A percentile compares a stretch with the other conserved stretches of the same genome.
These are phyloP conservation scores for Natator depressus DNA, from an alignment of 2,113 vertebrate species.

Conservation along the genomic window DNA sequence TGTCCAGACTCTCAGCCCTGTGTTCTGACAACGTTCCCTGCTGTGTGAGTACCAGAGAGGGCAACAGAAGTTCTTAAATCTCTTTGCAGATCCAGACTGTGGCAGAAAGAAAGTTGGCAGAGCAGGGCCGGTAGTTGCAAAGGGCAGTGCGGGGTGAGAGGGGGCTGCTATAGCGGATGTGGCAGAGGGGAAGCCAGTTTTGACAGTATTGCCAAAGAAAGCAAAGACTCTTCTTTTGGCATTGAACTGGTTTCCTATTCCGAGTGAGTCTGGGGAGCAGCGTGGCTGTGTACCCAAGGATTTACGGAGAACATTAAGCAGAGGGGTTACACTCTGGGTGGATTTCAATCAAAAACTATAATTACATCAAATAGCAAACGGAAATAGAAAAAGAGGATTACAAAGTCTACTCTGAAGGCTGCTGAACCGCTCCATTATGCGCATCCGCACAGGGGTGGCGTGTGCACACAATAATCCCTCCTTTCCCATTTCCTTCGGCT, in stretches of 20 bases:
- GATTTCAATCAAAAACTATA: slow-evolving; percentile 79
- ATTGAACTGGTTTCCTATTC: slow-evolving; percentile 64
- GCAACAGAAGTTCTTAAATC: neutral
- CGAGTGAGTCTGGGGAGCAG: slow-evolving; percentile 38
- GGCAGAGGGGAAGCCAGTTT: slow-evolving; percentile 32
- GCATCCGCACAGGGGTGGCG: slow-evolving; percentile 52
- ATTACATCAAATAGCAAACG: slow-evolving; percentile 78
- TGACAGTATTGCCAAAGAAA: slow-evolving; percentile 41
- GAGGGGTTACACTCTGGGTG: slow-evolving; percentile 62
- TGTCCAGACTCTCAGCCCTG: neutral
- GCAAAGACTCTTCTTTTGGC: slow-evolving; percentile 54
- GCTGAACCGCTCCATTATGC: slow-evolving; percentile 63
- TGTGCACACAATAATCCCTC: slow-evolving; percentile 40
- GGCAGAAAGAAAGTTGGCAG: neutral
- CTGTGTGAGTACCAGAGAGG: neutral
- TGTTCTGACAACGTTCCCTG: neutral
- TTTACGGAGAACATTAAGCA: slow-evolving; percentile 72
- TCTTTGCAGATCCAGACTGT: neutral
- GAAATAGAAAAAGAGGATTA: slow-evolving; percentile 79
- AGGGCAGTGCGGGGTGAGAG: neutral
- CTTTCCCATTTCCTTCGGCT: slow-evolving; percentile 51
- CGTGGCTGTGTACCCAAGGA: slow-evolving; percentile 62
- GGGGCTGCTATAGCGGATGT: neutral
- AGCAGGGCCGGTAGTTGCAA: neutral
- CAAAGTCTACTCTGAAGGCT: slow-evolving; percentile 53